Base-by-base conservation (phyloP, 2,888 invertebrate genomes). In the Leptinotarsa tumamoca region DNA sequence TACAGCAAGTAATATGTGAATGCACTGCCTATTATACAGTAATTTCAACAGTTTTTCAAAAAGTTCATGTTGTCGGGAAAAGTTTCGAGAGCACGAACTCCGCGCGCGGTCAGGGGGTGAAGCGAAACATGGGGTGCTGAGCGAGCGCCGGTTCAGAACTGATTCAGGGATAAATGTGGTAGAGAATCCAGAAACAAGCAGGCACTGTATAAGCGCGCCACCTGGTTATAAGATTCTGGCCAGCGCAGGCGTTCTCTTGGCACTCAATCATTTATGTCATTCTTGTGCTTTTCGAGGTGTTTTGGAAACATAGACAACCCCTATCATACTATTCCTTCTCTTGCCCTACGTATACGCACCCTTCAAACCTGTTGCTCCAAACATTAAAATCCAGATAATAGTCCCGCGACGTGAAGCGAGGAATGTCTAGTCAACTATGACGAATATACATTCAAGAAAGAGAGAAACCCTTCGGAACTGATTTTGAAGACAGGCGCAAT, bases 201-300 rank as follows among this genome's bases (percentile, higher is more conserved):
- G 76, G 84, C 84, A 85, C 84, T 86, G 83, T 83, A 84, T 81
- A 83, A 84, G 83, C 86, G 86, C 87, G 87, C 86, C 85, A 85
- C 86, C 86, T 86, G 89, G 89, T 78, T 88, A 87, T 74, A 90
- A 87, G 79, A 90, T 89, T 84, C 78, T 75, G 79, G 81, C 79
- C 80, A 76, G 85, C 85, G 85, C 85, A 83, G 66, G 82, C 83
- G 82, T 82, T 71, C 79, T 79, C 81, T 78, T 71, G 77, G 78
- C 81, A 80, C 78, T 80, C 79, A 79, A 78, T 78, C 80, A 80
- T 81, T 77, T 80, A 80, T 80, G 75, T 75, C 74, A 75, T 78
- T 81, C 80, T 76, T 76, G 75, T 78, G 76, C 78, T 80, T 79
- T 80, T 78, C 63, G 74, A 78, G 67, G 72, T 75, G 78, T 77